Base-by-base conservation (phyloP, 2,888 invertebrate genomes). In the Neoitamus cyanurus region DNA sequence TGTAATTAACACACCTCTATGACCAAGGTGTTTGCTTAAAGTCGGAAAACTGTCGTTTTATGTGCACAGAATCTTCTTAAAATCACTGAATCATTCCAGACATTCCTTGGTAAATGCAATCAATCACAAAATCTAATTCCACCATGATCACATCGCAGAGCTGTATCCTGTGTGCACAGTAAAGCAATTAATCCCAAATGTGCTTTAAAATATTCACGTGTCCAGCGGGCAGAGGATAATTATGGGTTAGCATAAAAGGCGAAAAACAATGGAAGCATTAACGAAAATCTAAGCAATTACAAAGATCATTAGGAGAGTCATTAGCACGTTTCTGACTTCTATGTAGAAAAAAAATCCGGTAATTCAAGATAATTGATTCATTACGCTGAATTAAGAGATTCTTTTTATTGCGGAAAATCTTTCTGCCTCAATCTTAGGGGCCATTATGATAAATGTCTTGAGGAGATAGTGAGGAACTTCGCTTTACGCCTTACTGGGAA, bases 321-420 rank as follows among this genome's bases (percentile, higher is more conserved):
- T 75, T 75, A 75, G 75, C 75, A 75, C 75, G 75, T 20, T 37
- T 11, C 36, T 36, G 37, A 75, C 25, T 15, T 37, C 15, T 15
- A 15, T n/a, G n/a, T n/a, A n/a, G n/a, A n/a, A 9, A 58, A 58
- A 58, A 58, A 58, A 58, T 58, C 58, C 25, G 58, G 58, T 58
- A 58, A 58, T 58, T 58, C 58, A 58, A 58, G 58, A 58, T 58
- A 58, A 58, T 58, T 58, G 58, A 58, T 75, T 75, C 75, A 75
- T 75, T 75, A 75, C 37, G 75, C 75, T 37, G 36, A 75, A 75
- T 75, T 75, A 75, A 75, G 75, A 75, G 15, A 31, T 75, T 37
- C 11, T 37, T 75, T 75, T 75, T 20, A 75, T 37, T 36, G 75
- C 37, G 34, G 37, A 20, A 37, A 25, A 25, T 37, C 75, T 20